Conservation (phyloP, 2,113 vertebrate species). For the Phalacrocorax carbo region DNA sequence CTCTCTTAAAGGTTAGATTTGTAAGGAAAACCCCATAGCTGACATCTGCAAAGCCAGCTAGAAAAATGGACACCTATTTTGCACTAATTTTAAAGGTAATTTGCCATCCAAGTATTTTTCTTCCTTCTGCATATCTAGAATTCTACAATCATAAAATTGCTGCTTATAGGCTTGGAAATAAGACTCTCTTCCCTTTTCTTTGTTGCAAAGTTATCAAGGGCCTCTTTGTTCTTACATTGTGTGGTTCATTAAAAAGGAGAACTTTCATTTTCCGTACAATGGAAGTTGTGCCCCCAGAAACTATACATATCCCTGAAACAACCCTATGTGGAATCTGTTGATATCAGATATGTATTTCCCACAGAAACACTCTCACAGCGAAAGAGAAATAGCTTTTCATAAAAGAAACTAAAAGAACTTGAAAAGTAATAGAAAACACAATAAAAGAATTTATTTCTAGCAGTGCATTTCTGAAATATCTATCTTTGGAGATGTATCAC, state of each 20-base stretch:
- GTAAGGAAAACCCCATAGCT: not conserved
- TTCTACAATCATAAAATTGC: not conserved
- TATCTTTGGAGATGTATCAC: not conserved
- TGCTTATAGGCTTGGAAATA: not conserved
- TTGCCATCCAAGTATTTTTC: not conserved
- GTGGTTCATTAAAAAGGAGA: not conserved
- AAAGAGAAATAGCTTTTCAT: constrained; percentile 52
- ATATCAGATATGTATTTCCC: not conserved
- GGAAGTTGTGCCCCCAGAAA: constrained; percentile 16
- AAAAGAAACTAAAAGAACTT: constrained; percentile 28
- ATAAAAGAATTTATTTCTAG: constrained; percentile 26
- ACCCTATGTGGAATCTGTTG: not conserved
- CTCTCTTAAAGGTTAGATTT: not conserved
- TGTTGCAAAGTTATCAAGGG: constrained; percentile 9
- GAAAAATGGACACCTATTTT: not conserved
- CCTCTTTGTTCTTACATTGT: constrained; percentile 1
- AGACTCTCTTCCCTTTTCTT: not conserved
- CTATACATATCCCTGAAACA: constrained; percentile 3
- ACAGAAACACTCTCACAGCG: not conserved
- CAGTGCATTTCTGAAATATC: not conserved
- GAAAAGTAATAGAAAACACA: constrained; percentile 43
- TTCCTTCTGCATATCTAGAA: not conserved
- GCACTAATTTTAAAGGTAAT: not conserved
- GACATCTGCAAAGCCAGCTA: not conserved
- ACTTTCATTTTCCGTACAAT: not conserved